These are phyloP conservation scores for Emys orbicularis DNA, from an alignment of 2,797 vertebrate species.

Conservation along the genomic window DNA sequence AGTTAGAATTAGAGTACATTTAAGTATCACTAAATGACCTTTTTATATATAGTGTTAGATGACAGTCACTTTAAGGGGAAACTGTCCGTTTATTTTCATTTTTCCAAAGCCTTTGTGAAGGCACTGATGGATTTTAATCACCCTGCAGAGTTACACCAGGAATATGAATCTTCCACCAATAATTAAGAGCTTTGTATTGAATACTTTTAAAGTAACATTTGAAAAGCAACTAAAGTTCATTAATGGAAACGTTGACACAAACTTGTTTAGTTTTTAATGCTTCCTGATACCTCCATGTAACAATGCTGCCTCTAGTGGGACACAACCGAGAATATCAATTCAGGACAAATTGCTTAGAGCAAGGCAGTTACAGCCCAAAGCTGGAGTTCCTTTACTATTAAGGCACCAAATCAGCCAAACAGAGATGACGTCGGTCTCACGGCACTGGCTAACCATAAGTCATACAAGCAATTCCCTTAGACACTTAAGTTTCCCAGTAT, in stretches of 20 bases:
- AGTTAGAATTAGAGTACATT: not conserved
- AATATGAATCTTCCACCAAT: not conserved
- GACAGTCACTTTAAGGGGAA: constrained; percentile 41
- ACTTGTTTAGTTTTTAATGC: not conserved
- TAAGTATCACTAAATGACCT: constrained; percentile 36
- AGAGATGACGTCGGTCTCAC: no score
- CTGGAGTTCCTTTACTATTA: no score
- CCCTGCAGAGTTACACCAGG: not conserved
- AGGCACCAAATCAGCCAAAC: no score
- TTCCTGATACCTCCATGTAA: not conserved
- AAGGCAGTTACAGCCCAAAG: no score
- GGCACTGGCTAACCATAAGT: no score
- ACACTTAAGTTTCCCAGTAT: no score
- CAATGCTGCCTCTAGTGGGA: no score
- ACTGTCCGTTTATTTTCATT: constrained; percentile 37
- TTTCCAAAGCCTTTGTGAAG: constrained; percentile 25
- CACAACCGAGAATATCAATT: no score
- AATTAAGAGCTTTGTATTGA: not conserved
- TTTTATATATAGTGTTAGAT: constrained; percentile 49
- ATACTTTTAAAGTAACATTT: not conserved
- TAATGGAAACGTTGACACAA: not conserved
- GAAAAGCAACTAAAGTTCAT: not conserved
- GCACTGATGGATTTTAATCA: constrained; percentile 20
- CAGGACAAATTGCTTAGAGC: no score
- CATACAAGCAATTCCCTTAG: no score